Evolutionary conservation across 2,888 invertebrate species (phyloP), one percentile per base, ranked within the genome.

Genomic region (Eubasilissa splendida): DNA sequence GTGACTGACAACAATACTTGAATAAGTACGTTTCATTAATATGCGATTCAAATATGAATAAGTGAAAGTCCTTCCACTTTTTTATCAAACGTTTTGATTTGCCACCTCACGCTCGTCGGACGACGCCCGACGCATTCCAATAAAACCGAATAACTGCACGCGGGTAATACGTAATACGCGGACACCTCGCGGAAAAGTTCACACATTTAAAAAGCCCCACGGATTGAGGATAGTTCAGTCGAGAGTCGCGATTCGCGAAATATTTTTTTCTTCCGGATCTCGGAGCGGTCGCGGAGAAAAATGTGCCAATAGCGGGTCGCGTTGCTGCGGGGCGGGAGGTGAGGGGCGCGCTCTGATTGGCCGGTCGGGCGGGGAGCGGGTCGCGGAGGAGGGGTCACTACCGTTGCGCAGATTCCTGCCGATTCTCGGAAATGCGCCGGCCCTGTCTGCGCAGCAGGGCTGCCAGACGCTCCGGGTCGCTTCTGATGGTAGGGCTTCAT

Each of bases 381-480:
- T 4, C 42, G 42, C 42, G 53, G 70, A 53, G 53, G 70, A 31
- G 70, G 70, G 31, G 70, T 14, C 54, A 70, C 70, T 53, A 70
- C 70, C 70, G 70, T 70, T 70, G 70, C 70, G 70, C 70, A 70
- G 70, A 70, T 70, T 70, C 70, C 70, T 70, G 22, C 14, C 52
- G 12, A 70, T 70, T 70, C 70, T 70, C 70, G 53, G 70, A 70
- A 70, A 52, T 70, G 53, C 66, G 66, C 66, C 70, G 70, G 70
- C 70, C 70, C 70, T 70, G 53, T 52, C 70, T 14, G 70, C n/a
- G 22, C n/a, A 53, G 10, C 31, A 70, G 70, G 70, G 70, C 53
- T 70, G 53, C 52, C 70, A 53, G 53, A 66, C 11, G 66, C n/a
- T 42, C n/a, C 11, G 58, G n/a, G 58, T 9, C n/a, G 3, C 42